Percentiles rank a stretch among this genome's conserved stretches.
phyloP scores from a whole-genome alignment of 1,140 invertebrate genomes.

The Lepidurus packardi region DNA sequence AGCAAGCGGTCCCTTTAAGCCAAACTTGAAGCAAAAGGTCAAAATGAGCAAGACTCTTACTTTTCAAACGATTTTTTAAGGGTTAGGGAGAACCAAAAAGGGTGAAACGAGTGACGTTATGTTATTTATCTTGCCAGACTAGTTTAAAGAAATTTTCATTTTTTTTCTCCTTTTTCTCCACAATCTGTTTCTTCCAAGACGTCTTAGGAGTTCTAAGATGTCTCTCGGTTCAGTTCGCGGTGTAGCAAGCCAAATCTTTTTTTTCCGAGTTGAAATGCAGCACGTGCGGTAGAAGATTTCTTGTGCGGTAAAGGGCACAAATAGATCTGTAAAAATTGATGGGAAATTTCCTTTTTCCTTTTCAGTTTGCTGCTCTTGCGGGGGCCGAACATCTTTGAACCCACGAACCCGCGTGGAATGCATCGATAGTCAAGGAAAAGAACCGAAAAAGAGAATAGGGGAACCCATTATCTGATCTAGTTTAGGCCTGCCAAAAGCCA shows the following conservation, averaged over 20 bases:
- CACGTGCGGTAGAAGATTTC: slow-evolving; percentile 8
- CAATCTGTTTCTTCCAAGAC: too few species aligned
- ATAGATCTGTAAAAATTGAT: slow-evolving; percentile 16
- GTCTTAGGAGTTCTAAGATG: neutral
- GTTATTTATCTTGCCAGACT: neutral
- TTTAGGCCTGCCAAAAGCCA: neutral
- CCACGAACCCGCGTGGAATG: neutral
- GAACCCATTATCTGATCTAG: neutral
- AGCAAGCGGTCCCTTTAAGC: too few species aligned
- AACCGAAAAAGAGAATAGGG: too few species aligned
- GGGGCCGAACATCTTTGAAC: neutral
- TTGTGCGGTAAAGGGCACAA: neutral
- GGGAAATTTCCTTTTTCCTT: neutral
- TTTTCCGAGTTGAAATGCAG: neutral
- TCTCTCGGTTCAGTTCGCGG: neutral
- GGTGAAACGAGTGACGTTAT: neutral
- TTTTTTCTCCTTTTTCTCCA: neutral
- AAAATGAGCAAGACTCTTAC: neutral
- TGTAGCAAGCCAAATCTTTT: neutral
- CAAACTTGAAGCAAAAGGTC: too few species aligned
- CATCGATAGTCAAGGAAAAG: neutral
- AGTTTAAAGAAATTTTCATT: neutral
- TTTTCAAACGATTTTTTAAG: neutral
- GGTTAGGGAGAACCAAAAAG: neutral
- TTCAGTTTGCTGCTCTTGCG: neutral